A percentile compares a stretch with the other conserved stretches of the same genome.
phyloP scores from a whole-genome alignment of 2,888 invertebrate species.

The Eulithis prunata region DNA sequence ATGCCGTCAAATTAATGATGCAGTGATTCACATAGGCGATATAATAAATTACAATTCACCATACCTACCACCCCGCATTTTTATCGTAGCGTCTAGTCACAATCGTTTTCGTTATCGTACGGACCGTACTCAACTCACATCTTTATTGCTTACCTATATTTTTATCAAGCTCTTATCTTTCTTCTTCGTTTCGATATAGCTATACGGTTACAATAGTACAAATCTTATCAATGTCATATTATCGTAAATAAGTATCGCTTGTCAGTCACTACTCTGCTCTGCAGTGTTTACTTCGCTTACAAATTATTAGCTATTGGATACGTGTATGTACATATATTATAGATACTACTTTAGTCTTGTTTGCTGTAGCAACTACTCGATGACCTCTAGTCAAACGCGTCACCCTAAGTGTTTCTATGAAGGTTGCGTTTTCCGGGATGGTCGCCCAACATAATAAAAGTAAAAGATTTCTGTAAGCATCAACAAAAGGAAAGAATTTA shows the following conservation, averaged over 20 bases:
- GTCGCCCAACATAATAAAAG: slow-evolving; percentile 37
- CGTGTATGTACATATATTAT: slow-evolving; percentile 42
- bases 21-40: no score
- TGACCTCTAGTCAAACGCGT: slow-evolving; percentile 74
- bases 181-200: slow-evolving; percentile 39
- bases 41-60: background rate
- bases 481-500: slow-evolving; percentile 4
- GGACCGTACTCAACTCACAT: slow-evolving; percentile 12
- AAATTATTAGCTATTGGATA: slow-evolving; percentile 52
- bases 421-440: slow-evolving; percentile 69
- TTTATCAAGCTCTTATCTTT: slow-evolving; percentile 33
- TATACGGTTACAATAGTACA: slow-evolving; percentile 36
- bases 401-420: slow-evolving; percentile 74
- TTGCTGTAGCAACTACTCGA: slow-evolving; percentile 61
- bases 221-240: slow-evolving; percentile 41
- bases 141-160: slow-evolving; percentile 21
- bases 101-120: slow-evolving; percentile 15
- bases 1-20: no score
- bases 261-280: slow-evolving; percentile 29
- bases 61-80: background rate
- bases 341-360: slow-evolving; percentile 45
- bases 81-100: slow-evolving; percentile 20
- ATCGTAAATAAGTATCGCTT: slow-evolving; percentile 34
- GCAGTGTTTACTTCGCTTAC: slow-evolving; percentile 40
- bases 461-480: slow-evolving; percentile 1